Evolutionary conservation across 1,140 invertebrate genomes (phyloP).

Genomic region (Caenorhabditis latens): DNA sequence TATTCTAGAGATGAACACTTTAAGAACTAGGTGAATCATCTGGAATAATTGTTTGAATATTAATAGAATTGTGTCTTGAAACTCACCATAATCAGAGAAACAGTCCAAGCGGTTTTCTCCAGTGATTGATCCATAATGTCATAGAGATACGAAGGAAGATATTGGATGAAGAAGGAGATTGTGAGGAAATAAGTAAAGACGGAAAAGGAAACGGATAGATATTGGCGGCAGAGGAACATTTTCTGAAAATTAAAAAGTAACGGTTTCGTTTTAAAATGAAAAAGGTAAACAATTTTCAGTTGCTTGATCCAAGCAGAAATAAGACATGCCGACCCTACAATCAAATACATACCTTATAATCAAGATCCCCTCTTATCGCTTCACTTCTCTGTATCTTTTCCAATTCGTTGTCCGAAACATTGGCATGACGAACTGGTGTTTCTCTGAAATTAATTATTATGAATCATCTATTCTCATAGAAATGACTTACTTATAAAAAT

Average conservation of each 20-base stretch:
- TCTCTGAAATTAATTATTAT: constrained; percentile 6
- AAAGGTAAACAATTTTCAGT: background rate
- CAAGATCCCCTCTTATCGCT: constrained; percentile 4
- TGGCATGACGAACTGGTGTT: constrained; percentile 18
- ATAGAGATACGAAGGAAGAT: constrained; percentile 15
- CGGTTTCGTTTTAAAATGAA: too few species aligned
- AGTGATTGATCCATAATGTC: constrained; percentile 14
- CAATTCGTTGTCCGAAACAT: constrained; percentile 19
- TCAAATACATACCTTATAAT: background rate
- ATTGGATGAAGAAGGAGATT: constrained; percentile 16
- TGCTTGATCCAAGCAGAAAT: constrained; percentile 18
- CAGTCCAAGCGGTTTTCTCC: constrained; percentile 39
- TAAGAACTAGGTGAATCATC: constrained; percentile 26
- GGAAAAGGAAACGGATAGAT: background rate
- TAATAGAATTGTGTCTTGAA: background rate
- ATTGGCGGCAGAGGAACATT: constrained; percentile 28
- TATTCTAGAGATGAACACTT: constrained; percentile 32
- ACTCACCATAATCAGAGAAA: constrained; percentile 42
- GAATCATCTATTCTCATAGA: background rate
- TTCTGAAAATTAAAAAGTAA: constrained; percentile 7
- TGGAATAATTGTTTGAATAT: background rate
- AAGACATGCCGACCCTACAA: too few species aligned
- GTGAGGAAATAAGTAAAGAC: background rate
- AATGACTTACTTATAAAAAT: constrained; percentile 40
- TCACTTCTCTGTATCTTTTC: constrained; percentile 10